These are phyloP conservation scores for Platichthys flesus DNA, from an alignment of 2,113 vertebrate species.

Conservation along the genomic window DNA sequence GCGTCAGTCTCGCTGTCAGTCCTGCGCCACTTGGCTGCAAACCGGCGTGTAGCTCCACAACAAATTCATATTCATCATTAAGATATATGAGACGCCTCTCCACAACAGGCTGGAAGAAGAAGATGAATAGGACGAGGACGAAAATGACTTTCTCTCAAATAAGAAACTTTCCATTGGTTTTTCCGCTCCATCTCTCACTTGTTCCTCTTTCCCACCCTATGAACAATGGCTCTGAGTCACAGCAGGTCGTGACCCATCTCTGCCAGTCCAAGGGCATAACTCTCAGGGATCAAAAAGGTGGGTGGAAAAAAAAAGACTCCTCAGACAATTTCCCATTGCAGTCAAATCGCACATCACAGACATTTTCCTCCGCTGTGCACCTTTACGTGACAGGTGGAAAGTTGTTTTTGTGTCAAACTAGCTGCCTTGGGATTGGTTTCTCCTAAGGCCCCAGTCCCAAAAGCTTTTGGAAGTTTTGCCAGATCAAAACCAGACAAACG, in stretches of 20 bases:
- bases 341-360: constrained; percentile 31
- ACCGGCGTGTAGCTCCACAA: constrained; percentile 14
- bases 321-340: constrained; percentile 20
- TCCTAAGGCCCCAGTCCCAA: background rate
- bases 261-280: constrained; percentile 28
- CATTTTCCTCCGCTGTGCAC: constrained; percentile 29
- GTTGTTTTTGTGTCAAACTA: constrained; percentile 9
- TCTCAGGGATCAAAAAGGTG: constrained; percentile 37
- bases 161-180: constrained; percentile 61
- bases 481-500: no score
- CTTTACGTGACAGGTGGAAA: constrained; percentile 25
- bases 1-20: constrained; percentile 62
- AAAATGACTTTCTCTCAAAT: constrained; percentile 6
- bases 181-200: constrained; percentile 34
- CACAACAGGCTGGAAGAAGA: constrained; percentile 34
- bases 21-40: constrained; percentile 48
- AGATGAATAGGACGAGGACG: constrained; percentile 54
- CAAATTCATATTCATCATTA: constrained; percentile 53
- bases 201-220: constrained; percentile 22
- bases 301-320: constrained; percentile 20
- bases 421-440: constrained; percentile 3
- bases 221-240: constrained; percentile 67
- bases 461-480: background rate
- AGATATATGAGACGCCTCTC: constrained; percentile 52
- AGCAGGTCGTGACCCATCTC: constrained; percentile 40